Base-by-base conservation (phyloP, 2,113 vertebrate species). In the Perccottus glenii region DNA sequence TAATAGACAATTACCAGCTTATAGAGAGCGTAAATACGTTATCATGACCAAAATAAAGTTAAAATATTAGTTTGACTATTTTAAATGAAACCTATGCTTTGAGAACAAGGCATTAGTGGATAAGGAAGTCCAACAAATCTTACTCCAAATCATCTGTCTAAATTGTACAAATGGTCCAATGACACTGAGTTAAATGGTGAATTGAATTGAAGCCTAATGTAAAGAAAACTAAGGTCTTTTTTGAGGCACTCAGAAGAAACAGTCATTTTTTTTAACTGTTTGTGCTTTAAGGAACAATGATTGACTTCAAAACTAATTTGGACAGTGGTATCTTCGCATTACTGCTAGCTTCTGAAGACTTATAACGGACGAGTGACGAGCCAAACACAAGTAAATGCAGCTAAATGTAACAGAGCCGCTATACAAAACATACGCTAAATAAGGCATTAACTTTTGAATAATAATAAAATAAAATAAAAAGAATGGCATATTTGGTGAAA, bases 401-500 rank as follows among this genome's bases (percentile, higher is more conserved):
- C 70, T 73, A 80, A 35, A 86, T 85, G 86, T 79, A 86, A 89
- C 75, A 81, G 75, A 83, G 79, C 75, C 82, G 68, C 75, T 64
- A 75, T 67, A 88, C 77, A 83, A 85, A 90, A 82, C 58, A 40
- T 43, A 67, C 9, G 73, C 74, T 88, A 91, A 92, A 91, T 92
- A 92, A 92, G 87, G 89, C 89, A 84, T 88, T 88, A 83, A 67
- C 89, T 75, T 83, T 87, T 76, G 73, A 89, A 82, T 85, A 87
- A 84, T 84, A 44, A 75, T 86, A 82, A 32, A 42, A 58, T 6
- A 56, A 42, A 80, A 60, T 75, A 74, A 78, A 78, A 68, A 80
- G 9, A 82, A 82, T 67, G 80, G 85, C 66, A 62, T 90, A 89
- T 91, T 92, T 93, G 92, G 91, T 91, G 86, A 90, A 78, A 89